Conservation (phyloP, 2,888 invertebrate genomes). For the Electrophaes corylata region DNA sequence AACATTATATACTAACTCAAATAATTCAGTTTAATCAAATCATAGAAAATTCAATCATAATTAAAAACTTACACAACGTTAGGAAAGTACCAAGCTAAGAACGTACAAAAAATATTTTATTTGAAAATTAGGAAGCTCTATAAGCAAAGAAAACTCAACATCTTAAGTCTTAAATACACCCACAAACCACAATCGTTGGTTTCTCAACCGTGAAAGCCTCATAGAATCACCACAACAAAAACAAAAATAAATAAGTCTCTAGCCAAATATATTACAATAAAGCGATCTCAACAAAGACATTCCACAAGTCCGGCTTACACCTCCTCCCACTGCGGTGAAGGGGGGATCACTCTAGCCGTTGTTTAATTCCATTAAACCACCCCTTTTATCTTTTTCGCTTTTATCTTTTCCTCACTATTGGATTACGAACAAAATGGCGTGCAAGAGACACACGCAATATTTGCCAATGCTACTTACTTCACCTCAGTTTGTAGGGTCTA, state of each 20-base stretch:
- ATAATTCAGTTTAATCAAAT: too few relatives aligned
- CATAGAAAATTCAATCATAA: too few relatives aligned
- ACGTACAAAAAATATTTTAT: neutral
- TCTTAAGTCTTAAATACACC: conserved; percentile 2
- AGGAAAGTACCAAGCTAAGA: neutral
- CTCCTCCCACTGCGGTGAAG: conserved; percentile 48
- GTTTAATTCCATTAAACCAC: conserved; percentile 84
- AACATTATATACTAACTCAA: too few relatives aligned
- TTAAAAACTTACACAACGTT: too few relatives aligned
- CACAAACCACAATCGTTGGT: conserved; percentile 34
- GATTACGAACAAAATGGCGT: conserved; percentile 80
- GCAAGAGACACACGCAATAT: conserved; percentile 79
- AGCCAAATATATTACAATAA: conserved; percentile 61
- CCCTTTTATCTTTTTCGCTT: conserved; percentile 81
- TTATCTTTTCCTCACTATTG: conserved; percentile 80
- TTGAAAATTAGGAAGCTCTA: neutral
- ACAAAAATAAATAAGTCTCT: conserved; percentile 51
- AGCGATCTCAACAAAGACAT: conserved; percentile 75
- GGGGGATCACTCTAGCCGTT: conserved; percentile 55
- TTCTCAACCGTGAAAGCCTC: conserved; percentile 43
- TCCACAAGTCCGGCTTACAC: conserved; percentile 75
- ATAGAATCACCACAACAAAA: conserved; percentile 50
- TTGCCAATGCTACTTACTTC: conserved; percentile 62
- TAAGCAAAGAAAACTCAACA: neutral
- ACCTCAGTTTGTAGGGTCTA: conserved; percentile 63